A percentile compares a stretch with the other conserved stretches of the same genome.
Evolutionary conservation across 2,113 vertebrate species (phyloP).

Genomic region (Nanorana parkeri): DNA sequence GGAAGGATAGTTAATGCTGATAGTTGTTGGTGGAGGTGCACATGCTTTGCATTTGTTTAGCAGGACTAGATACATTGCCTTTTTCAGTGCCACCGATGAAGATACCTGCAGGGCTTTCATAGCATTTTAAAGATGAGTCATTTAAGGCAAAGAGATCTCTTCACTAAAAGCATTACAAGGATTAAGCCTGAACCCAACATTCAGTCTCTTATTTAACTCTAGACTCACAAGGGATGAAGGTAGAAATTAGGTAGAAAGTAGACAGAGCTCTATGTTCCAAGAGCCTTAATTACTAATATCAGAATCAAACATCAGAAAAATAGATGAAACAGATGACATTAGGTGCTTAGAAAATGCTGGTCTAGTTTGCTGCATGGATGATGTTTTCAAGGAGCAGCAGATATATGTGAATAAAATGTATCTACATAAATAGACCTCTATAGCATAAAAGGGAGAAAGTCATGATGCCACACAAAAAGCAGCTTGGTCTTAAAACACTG

Average conservation of each 20-base stretch:
- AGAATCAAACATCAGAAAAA: background rate
- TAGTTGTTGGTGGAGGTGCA: background rate
- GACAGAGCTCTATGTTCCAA: background rate
- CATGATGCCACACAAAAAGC: background rate
- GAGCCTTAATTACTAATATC: background rate
- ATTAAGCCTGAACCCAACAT: background rate
- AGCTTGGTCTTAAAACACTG: slow-evolving; percentile 13
- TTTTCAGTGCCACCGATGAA: background rate
- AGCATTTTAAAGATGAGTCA: too few species aligned
- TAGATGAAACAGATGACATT: background rate
- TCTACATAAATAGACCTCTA: background rate
- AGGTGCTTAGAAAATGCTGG: slow-evolving; percentile 14
- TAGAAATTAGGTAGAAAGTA: background rate
- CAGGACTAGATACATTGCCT: slow-evolving; percentile 13
- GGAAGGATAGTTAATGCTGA: background rate
- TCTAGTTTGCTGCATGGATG: background rate
- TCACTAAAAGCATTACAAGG: background rate
- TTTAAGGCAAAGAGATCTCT: background rate
- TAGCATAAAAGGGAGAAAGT: background rate
- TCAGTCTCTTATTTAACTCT: background rate
- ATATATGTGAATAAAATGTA: background rate
- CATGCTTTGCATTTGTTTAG: background rate
- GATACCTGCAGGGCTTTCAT: too few species aligned
- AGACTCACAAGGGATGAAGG: background rate
- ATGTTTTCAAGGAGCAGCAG: background rate